Base-by-base conservation (phyloP, 1,140 invertebrate genomes). In the Drosophila navojoa region DNA sequence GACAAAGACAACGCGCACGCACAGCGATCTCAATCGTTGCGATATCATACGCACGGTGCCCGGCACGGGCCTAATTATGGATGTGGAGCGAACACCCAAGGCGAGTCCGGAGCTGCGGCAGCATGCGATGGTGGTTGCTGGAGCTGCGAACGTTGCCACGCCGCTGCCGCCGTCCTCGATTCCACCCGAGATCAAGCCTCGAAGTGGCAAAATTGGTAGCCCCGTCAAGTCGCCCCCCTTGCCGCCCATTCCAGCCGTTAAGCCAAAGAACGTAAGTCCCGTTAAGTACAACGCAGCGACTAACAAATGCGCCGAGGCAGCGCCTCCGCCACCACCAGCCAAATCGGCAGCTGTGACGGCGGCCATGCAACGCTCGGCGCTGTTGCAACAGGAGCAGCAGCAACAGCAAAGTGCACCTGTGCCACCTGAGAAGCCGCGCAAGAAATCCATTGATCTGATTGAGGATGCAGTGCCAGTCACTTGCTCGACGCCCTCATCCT, bases 11-110 rank as follows among this genome's bases (percentile, higher is more conserved):
- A 93, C 93, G 61, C 93, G 94, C 35, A 95, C 93, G 63, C 94
- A 94, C 90, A 95, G 93, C 79, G 95, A 95, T 91, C 94, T 94
- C 1, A 95, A 94, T 90, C 92, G 93, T 35, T 93, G 93, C 47
- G 91, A 92, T 54, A 92, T 92, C 2, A 92, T 92, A 61, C 81
- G 91, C 16, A 91, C 91, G 0, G 91, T 86, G 4, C 91, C 91
- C 0, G 91, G 91, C 10, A 92, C 90, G 0, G 86, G 79, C 0
- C 67, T 92, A 10, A 90, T 92, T 6, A 85, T 91, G 77, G 84
- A 87, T 29, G 64, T 54, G 4, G 77, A 86, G 15, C 71, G 66
- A 68, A 59, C 44, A 45, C 25, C 74, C 25, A 90, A 84, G 13
- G 9, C 22, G 10, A 57, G 71, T 85, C 82, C 81, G 49, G 87